A percentile compares a stretch with the other conserved stretches of the same genome.
Evolutionary conservation across 2,888 invertebrate species (phyloP).

Genomic region (Cheilosia urbana): DNA sequence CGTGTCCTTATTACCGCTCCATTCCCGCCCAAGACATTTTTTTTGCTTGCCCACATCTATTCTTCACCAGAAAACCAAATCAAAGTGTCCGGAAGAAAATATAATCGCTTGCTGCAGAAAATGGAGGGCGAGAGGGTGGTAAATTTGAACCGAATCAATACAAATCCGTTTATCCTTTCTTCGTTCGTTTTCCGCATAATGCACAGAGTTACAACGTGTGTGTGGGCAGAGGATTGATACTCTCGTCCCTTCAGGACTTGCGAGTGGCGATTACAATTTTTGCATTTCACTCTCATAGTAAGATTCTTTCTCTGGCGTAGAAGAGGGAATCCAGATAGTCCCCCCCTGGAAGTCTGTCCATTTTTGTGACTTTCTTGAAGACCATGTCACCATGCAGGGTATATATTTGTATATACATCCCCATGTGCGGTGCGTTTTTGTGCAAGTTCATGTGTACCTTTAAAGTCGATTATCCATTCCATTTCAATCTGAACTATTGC

Average conservation of each 20-base stretch:
- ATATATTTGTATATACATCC: no score
- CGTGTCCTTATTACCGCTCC: conserved; percentile 46
- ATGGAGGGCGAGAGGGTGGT: neutral
- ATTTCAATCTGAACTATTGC: conserved; percentile 76
- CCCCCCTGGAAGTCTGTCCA: conserved; percentile 28
- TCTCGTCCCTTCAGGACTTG: conserved; percentile 37
- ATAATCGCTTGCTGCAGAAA: conserved; percentile 53
- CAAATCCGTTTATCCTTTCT: conserved; percentile 76
- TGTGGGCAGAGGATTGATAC: conserved; percentile 56
- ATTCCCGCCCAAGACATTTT: neutral
- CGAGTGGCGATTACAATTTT: conserved; percentile 67
- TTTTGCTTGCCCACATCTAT: neutral
- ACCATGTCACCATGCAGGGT: conserved; percentile 33
- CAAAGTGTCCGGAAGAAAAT: conserved; percentile 74
- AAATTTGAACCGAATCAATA: conserved; percentile 75
- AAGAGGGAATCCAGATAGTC: neutral
- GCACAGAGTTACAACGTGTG: conserved; percentile 46
- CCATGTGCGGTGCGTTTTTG: conserved; percentile 3
- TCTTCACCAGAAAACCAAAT: conserved; percentile 61
- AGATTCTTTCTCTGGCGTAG: conserved; percentile 13
- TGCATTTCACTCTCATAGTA: conserved; percentile 66
- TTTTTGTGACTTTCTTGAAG: conserved; percentile 60
- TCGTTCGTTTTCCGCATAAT: conserved; percentile 72
- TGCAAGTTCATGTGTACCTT: conserved; percentile 68
- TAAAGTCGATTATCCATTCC: conserved; percentile 76